phyloP scores from a whole-genome alignment of 2,113 vertebrate genomes.

The Psophia crepitans region DNA sequence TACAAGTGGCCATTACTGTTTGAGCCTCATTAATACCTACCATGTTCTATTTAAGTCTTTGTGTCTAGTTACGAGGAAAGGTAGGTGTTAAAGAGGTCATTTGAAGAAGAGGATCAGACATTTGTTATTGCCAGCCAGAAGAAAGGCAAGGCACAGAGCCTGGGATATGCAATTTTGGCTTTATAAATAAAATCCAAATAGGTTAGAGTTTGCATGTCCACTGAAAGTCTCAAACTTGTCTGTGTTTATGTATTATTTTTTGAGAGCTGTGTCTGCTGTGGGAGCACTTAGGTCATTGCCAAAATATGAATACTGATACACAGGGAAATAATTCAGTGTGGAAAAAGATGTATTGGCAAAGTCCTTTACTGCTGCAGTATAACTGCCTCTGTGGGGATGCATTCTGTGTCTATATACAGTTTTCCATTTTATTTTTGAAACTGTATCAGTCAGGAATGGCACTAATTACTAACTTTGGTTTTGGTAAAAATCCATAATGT shows the following conservation, averaged over 20 bases:
- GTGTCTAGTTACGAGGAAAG: neutral
- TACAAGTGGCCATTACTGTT: neutral
- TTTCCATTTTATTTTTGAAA: neutral
- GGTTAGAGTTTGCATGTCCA: accelerated
- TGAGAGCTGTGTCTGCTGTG: neutral
- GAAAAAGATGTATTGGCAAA: neutral
- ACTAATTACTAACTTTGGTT: neutral
- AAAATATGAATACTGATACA: neutral
- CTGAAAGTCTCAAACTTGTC: neutral
- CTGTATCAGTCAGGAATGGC: neutral
- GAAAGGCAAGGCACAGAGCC: neutral
- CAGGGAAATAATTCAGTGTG: neutral
- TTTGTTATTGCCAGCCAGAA: accelerated
- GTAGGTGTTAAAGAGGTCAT: neutral
- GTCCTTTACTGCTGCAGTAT: neutral
- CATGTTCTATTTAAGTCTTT: accelerated
- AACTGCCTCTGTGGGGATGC: neutral
- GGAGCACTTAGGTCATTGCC: neutral
- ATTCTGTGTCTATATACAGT: neutral
- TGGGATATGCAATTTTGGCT: neutral
- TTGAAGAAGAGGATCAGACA: neutral
- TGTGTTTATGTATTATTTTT: neutral
- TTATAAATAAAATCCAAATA: neutral
- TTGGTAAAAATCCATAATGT: neutral
- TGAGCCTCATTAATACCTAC: accelerated